These are phyloP conservation scores for Notolabrus celidotus DNA, from an alignment of 2,797 vertebrate genomes.

Conservation along the genomic window DNA sequence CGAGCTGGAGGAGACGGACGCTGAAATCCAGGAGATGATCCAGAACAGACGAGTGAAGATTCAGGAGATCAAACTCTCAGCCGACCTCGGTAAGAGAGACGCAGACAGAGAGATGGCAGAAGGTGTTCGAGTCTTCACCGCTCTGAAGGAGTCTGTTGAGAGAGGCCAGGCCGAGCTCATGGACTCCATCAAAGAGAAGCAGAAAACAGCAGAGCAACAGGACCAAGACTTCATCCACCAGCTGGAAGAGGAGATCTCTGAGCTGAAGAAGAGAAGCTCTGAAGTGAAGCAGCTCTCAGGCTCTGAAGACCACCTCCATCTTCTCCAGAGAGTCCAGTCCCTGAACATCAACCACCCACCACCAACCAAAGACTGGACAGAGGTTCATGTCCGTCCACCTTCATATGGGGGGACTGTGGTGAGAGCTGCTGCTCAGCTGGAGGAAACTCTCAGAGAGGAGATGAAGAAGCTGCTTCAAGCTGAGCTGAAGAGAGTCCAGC, in stretches of 20 bases:
- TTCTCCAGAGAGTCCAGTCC: background rate
- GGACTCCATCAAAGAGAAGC: background rate
- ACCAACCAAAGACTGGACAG: conserved; percentile 15
- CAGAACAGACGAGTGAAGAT: background rate
- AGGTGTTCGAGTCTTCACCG: background rate
- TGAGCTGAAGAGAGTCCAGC: conserved; percentile 11
- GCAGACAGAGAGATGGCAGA: conserved; percentile 8
- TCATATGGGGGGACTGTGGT: background rate
- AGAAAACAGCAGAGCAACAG: background rate
- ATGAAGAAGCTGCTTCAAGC: background rate
- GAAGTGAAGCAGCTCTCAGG: conserved; percentile 3
- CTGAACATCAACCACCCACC: background rate
- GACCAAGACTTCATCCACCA: background rate
- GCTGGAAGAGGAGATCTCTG: conserved; percentile 25
- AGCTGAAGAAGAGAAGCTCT: conserved; percentile 6
- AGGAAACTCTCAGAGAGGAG: background rate
- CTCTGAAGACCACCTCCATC: conserved; percentile 11
- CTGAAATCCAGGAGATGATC: conserved; percentile 17
- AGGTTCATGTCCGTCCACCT: background rate
- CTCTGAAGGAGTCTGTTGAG: conserved; percentile 6
- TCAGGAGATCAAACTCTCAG: background rate
- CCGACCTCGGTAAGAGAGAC: background rate
- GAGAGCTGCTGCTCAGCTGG: conserved; percentile 5
- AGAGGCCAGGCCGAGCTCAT: background rate
- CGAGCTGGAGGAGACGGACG: background rate